Evolutionary conservation across 1,140 invertebrate species (phyloP).

Genomic region (Oreohelix idahoensis): DNA sequence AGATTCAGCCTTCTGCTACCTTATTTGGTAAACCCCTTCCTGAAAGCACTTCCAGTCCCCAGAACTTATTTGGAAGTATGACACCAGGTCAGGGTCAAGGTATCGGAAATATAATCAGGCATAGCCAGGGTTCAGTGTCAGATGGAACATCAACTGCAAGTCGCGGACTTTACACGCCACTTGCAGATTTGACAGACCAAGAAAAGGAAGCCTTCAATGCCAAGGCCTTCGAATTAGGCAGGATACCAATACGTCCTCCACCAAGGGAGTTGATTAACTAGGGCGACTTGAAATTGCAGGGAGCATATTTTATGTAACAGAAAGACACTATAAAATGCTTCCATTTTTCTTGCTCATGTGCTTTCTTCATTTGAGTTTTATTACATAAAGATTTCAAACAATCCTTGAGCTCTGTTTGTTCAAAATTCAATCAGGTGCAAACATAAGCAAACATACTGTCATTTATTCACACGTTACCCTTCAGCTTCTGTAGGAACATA

Average conservation of each 20-base stretch:
- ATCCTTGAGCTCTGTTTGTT: too few species aligned
- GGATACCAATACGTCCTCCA: slow-evolving; percentile 21
- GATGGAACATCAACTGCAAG: neutral
- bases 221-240: neutral
- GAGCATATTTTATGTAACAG: too few species aligned
- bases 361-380: too few species aligned
- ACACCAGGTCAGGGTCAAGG: neutral
- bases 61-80: neutral
- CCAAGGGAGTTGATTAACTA: slow-evolving; percentile 2
- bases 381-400: too few species aligned
- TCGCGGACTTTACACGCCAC: neutral
- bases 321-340: too few species aligned
- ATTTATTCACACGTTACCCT: too few species aligned
- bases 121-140: neutral
- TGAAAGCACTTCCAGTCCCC: neutral
- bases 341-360: too few species aligned
- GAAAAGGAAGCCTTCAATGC: slow-evolving; percentile 22
- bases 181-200: slow-evolving; percentile 4
- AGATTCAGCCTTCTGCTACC: neutral
- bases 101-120: neutral
- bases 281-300: too few species aligned
- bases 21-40: slow-evolving; percentile 1
- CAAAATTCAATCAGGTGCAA: too few species aligned
- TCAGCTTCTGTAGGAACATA: too few species aligned
- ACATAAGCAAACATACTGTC: too few species aligned